A percentile compares a stretch with the other conserved stretches of the same genome.
phyloP scores from a whole-genome alignment of 2,113 vertebrate genomes.

The Emydocephalus ijimae region DNA sequence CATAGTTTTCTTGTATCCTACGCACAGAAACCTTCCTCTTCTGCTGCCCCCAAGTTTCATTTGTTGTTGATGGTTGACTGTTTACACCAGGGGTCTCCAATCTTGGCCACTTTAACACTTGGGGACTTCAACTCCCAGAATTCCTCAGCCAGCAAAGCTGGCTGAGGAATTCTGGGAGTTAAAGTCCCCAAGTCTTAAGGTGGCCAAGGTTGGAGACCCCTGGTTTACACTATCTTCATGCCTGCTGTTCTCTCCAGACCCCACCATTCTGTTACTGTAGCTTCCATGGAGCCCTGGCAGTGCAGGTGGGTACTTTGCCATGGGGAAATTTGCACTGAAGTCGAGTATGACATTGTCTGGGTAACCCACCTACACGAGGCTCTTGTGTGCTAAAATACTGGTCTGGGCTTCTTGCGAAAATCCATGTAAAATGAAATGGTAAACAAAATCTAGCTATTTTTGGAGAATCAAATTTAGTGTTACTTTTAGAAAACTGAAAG shows the following conservation, averaged over 20 bases:
- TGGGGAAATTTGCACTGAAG: background rate
- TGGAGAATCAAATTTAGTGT: background rate
- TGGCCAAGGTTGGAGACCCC: too few relatives aligned
- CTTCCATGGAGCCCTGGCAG: background rate
- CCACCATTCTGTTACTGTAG: background rate
- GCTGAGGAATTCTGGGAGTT: too few relatives aligned
- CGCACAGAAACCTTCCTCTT: background rate
- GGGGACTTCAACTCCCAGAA: too few relatives aligned
- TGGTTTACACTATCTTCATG: background rate
- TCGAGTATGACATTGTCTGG: background rate
- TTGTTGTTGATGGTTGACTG: background rate
- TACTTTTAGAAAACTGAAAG: slow-evolving; percentile 38
- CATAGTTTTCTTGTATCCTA: background rate
- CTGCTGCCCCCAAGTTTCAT: background rate
- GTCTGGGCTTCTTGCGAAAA: background rate
- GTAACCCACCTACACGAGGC: background rate
- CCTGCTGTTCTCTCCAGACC: background rate
- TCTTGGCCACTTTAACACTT: too few relatives aligned
- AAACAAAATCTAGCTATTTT: background rate
- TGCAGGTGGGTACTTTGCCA: background rate
- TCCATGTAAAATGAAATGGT: background rate
- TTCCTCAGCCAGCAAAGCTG: too few relatives aligned
- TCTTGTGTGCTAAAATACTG: background rate
- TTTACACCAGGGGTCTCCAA: background rate
- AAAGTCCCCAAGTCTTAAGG: too few relatives aligned